A percentile compares a stretch with the other conserved stretches of the same genome.
Evolutionary conservation across 2,888 invertebrate species (phyloP).

Genomic region (Hipparchia semele): DNA sequence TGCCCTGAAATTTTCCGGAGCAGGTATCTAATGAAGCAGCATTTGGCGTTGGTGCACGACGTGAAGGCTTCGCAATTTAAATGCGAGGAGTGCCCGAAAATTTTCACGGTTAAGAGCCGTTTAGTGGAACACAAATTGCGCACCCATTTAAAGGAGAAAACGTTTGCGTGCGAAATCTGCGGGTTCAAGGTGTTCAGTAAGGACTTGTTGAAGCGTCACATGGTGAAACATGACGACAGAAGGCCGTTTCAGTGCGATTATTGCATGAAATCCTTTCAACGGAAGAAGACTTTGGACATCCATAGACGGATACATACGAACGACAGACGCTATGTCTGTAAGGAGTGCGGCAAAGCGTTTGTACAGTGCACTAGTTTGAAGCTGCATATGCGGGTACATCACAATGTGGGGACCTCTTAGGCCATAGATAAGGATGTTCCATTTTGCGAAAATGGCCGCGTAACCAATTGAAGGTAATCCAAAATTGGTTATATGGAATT

Average conservation of each 20-base stretch:
- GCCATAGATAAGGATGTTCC: no score
- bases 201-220: conserved; percentile 77
- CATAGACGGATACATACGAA: conserved; percentile 83
- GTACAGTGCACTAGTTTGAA: conserved; percentile 83
- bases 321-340: conserved; percentile 77
- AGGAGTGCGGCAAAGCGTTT: conserved; percentile 81
- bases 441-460: no score
- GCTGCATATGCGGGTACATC: conserved; percentile 79
- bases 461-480: no score
- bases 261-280: conserved; percentile 83
- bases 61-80: conserved; percentile 58
- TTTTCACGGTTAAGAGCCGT: conserved; percentile 58
- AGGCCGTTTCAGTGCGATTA: conserved; percentile 81
- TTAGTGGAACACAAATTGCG: conserved; percentile 59
- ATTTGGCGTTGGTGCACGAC: conserved; percentile 64
- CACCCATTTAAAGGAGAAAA: conserved; percentile 66
- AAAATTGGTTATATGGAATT: background rate
- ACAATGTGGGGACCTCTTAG: conserved; percentile 49
- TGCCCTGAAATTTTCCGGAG: conserved; percentile 61
- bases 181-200: conserved; percentile 68
- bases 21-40: conserved; percentile 61
- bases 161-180: conserved; percentile 63
- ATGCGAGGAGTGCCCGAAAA: conserved; percentile 62
- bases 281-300: conserved; percentile 79
- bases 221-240: conserved; percentile 80